A percentile compares a stretch with the other conserved stretches of the same genome.
These are phyloP conservation scores for Maniola jurtina DNA, from an alignment of 1,140 invertebrate genomes.

Conservation along the genomic window DNA sequence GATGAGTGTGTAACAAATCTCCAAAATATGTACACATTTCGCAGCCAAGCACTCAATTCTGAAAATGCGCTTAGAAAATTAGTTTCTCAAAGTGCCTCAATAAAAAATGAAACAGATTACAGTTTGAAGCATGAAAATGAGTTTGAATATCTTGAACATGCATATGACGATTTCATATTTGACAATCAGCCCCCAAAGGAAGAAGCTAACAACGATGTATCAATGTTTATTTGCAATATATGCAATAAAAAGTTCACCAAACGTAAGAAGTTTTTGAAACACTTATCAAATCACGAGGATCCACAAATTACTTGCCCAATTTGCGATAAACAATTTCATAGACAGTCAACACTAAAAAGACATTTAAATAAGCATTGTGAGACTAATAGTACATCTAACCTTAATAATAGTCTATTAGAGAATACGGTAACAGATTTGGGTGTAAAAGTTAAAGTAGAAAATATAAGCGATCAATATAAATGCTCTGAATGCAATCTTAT, in stretches of 20 bases:
- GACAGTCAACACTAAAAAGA: slow-evolving; percentile 44
- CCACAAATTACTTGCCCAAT: slow-evolving; percentile 38
- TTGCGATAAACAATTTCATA: slow-evolving; percentile 56
- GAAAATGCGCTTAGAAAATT: slow-evolving; percentile 58
- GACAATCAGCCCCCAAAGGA: slow-evolving; percentile 34
- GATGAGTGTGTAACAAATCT: slow-evolving; percentile 58
- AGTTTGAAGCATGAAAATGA: slow-evolving; percentile 36
- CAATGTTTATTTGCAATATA: slow-evolving; percentile 33
- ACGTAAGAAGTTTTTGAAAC: slow-evolving; percentile 47
- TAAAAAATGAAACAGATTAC: slow-evolving; percentile 48
- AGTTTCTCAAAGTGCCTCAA: slow-evolving; percentile 21
- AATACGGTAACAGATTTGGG: slow-evolving; percentile 8
- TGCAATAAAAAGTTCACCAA: slow-evolving; percentile 46
- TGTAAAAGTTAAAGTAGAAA: slow-evolving; percentile 36
- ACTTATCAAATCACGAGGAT: slow-evolving; percentile 41
- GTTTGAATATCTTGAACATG: slow-evolving; percentile 26
- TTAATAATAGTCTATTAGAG: not conserved
- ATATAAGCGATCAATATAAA: slow-evolving; percentile 33
- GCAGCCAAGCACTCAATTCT: slow-evolving; percentile 50
- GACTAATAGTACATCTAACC: slow-evolving; percentile 9
- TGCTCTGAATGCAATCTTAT: slow-evolving; percentile 55
- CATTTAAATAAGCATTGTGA: slow-evolving; percentile 52
- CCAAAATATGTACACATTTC: slow-evolving; percentile 55
- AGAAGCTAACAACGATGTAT: slow-evolving; percentile 26
- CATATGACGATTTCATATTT: slow-evolving; percentile 34